Base-by-base conservation (phyloP, 2,888 invertebrate genomes). In the Laspeyria flexula region DNA sequence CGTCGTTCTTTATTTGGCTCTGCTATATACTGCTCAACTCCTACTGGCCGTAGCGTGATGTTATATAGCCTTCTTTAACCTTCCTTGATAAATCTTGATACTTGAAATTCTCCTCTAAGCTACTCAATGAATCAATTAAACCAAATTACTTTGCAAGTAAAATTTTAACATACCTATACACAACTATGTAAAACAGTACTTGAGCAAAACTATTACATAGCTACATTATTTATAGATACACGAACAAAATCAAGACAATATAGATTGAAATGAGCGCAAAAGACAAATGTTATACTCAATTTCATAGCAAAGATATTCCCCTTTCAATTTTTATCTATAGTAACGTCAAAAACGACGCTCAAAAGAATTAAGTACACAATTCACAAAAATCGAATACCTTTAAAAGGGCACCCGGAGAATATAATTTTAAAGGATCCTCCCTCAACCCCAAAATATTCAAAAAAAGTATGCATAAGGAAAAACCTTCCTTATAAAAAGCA, bases 381-480 rank as follows among this genome's bases (percentile, higher is more conserved):
- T 51, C 30, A 3, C 10, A 25, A 15, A 43, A 63, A 60, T 47
- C 40, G 40, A 48, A 48, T 30, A 33, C 12, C 27, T 21, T 29
- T 29, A 10, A 41, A 35, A 49, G 11, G 35, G 13, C 13, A 33
- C 9, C 10, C 11, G 16, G 6, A 21, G 30, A 47, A 48, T 18
- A 40, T 41, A 51, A 60, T 46, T 57, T 45, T 33, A 25, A 52
- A 53, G 55, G 39, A 48, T 47, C 38, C 37, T 45, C 39, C 38
- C 42, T 43, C 40, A 45, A 40, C 27, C 49, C 33, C 31, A 31
- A 57, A 55, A 66, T 53, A 57, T 57, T 48, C 21, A 49, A 43
- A 55, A 65, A 25, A 56, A 67, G 46, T 55, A 54, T 58, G 53
- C 59, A 38, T 39, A 55, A 59, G 57, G 43, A 60, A 60, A 52